These are phyloP conservation scores for Lissonota sp. DNA, from an alignment of 2,888 invertebrate species.

Conservation along the genomic window DNA sequence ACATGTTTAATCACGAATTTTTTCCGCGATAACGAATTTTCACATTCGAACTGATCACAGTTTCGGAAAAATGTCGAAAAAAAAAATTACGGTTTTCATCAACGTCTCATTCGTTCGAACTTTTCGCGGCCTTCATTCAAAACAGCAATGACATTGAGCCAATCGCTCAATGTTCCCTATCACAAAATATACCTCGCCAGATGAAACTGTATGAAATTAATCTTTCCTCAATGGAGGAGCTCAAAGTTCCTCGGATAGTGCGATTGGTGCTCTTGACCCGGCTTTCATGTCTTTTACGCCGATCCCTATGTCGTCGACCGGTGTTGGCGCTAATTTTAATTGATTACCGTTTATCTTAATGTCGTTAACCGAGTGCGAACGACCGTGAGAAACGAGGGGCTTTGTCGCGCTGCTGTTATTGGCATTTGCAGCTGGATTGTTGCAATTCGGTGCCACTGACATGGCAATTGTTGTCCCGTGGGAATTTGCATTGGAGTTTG, in stretches of 20 bases:
- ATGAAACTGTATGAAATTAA: neutral
- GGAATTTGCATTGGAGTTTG: constrained; percentile 70
- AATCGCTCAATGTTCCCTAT: neutral
- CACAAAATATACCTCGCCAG: constrained; percentile 1
- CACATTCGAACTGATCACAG: constrained; percentile 52
- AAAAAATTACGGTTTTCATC: constrained; percentile 10
- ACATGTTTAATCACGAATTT: constrained; percentile 10
- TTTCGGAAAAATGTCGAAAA: constrained; percentile 28
- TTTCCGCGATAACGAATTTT: constrained; percentile 16
- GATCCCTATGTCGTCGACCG: constrained; percentile 87
- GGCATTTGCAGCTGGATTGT: constrained; percentile 57
- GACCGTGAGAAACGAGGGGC: constrained; percentile 86
- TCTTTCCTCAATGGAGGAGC: neutral
- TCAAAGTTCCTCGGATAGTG: constrained; percentile 81
- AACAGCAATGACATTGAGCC: neutral
- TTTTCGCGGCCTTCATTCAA: neutral
- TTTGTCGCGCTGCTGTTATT: constrained; percentile 83
- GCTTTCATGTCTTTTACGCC: constrained; percentile 81
- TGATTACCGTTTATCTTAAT: constrained; percentile 91
- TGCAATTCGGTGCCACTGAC: constrained; percentile 52
- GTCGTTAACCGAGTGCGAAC: constrained; percentile 90
- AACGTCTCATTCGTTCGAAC: neutral
- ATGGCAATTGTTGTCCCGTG: constrained; percentile 36
- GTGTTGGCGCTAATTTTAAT: constrained; percentile 88
- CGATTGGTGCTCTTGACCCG: constrained; percentile 80